Conservation (phyloP, 2,888 invertebrate genomes). For the Myopa tessellatipennis region DNA sequence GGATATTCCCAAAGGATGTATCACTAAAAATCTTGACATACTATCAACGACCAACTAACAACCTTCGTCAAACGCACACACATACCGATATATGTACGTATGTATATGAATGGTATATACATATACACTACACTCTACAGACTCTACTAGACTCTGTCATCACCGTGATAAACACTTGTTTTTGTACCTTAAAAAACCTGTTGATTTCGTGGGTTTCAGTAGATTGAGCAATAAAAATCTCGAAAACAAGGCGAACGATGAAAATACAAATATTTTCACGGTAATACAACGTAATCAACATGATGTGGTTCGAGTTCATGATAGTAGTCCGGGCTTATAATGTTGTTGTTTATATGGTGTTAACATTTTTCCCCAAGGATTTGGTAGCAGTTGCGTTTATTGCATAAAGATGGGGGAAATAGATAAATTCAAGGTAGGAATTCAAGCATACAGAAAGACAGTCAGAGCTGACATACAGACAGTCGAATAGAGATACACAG, state of each 20-base stretch:
- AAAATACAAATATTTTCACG: conserved; percentile 63
- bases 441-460: not conserved
- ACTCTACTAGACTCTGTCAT: not conserved
- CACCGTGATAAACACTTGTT: not conserved
- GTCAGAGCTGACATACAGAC: not conserved
- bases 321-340: conserved; percentile 17
- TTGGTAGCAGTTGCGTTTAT: conserved; percentile 40
- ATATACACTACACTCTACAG: too few species aligned
- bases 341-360: conserved; percentile 30
- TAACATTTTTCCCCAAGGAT: conserved; percentile 52
- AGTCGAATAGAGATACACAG: too few species aligned
- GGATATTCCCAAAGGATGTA: conserved; percentile 38
- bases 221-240: conserved; percentile 46
- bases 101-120: not conserved
- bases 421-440: not conserved
- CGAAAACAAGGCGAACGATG: conserved; percentile 42
- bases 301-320: conserved; percentile 37
- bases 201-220: conserved; percentile 44
- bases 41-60: not conserved
- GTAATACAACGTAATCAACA: conserved; percentile 56
- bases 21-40: conserved; percentile 34
- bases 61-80: too few species aligned
- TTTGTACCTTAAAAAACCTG: conserved; percentile 41
- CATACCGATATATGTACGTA: not conserved
- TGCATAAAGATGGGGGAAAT: not conserved